phyloP scores from a whole-genome alignment of 2,113 vertebrate species.

The Bubo bubo region DNA sequence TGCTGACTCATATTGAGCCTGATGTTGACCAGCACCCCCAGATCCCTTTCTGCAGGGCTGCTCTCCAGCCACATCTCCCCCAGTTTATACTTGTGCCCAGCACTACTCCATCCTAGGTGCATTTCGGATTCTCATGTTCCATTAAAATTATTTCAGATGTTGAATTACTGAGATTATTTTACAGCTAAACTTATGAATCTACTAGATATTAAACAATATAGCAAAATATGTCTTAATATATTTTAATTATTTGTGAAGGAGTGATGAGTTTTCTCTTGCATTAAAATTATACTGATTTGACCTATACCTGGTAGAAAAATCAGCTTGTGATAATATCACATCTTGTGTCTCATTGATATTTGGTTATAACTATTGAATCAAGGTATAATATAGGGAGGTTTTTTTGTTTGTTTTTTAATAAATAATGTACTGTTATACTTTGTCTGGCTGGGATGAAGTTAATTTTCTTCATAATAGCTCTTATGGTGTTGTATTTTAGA shows the following conservation, averaged over 20 bases:
- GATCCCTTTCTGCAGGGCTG: not conserved
- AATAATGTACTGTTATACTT: too few species aligned
- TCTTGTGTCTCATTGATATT: slow-evolving; percentile 7
- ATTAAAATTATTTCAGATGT: not conserved
- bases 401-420: too few species aligned
- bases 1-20: not conserved
- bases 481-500: too few species aligned
- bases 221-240: not conserved
- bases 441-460: too few species aligned
- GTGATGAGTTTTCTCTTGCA: not conserved
- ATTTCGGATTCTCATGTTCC: not conserved
- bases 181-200: not conserved
- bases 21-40: not conserved
- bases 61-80: not conserved
- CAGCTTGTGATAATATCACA: not conserved
- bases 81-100: not conserved
- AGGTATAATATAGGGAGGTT: too few species aligned
- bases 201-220: not conserved
- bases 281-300: not conserved
- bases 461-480: too few species aligned
- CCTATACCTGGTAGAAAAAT: not conserved
- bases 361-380: not conserved
- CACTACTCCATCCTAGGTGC: not conserved
- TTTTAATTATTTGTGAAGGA: slow-evolving; percentile 37
- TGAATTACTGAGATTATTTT: not conserved